Evolutionary conservation across 37 sponge, comb jelly and placozoan species (phyloP).

Genomic region (Agelas oroides): DNA sequence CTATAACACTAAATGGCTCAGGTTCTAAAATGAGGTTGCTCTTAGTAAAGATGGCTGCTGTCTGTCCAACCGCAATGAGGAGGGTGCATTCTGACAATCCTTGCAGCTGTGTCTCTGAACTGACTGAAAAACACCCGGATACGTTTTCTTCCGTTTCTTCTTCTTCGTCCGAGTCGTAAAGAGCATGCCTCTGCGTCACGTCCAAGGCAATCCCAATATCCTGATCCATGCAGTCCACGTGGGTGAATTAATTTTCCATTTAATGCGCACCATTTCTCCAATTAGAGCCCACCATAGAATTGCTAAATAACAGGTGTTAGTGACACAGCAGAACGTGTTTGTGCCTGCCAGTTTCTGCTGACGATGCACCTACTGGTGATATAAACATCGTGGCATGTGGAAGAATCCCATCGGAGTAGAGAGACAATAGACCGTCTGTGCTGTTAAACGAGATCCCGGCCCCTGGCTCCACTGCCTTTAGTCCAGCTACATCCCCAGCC

Average conservation of each 20-base stretch:
- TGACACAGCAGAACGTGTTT: not conserved
- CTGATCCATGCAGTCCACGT: not conserved
- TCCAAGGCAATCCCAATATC: slow-evolving; percentile 56
- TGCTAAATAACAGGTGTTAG: not conserved
- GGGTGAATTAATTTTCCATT: not conserved
- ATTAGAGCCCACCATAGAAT: slow-evolving; percentile 16
- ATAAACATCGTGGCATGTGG: slow-evolving; percentile 8
- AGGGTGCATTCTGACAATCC: not conserved
- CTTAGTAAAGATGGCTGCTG: slow-evolving; percentile 46
- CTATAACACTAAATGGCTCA: not conserved
- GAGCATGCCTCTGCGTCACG: slow-evolving; percentile 53
- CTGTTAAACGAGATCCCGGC: no score
- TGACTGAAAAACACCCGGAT: not conserved
- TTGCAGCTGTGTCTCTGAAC: not conserved
- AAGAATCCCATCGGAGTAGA: no score
- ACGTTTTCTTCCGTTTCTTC: slow-evolving; percentile 4
- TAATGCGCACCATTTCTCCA: not conserved
- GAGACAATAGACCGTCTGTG: no score
- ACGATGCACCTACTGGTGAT: slow-evolving; percentile 23
- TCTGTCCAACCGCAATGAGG: slow-evolving; percentile 35
- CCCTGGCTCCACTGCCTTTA: no score
- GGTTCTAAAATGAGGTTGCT: slow-evolving; percentile 26
- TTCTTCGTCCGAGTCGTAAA: slow-evolving; percentile 64
- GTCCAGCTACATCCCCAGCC: no score
- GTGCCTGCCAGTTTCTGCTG: slow-evolving; percentile 11